Conservation (phyloP, 2,888 invertebrate genomes). For the Hololepta plana region DNA sequence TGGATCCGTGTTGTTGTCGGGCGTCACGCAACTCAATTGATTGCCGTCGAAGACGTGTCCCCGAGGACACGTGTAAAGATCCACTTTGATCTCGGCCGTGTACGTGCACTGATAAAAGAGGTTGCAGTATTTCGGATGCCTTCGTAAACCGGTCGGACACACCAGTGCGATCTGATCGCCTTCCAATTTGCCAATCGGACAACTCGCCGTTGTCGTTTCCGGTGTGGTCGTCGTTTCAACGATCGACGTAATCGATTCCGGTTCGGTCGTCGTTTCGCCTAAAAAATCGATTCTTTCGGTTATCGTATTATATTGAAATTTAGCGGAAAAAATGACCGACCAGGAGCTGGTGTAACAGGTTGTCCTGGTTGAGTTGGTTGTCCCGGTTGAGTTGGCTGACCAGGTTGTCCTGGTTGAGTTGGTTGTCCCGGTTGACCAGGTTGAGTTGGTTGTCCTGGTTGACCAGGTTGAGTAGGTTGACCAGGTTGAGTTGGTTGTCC, state of each 20-base stretch:
- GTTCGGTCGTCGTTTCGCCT: constrained; percentile 4
- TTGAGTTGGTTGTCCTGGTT: constrained; percentile 8
- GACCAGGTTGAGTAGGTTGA: constrained; percentile 6
- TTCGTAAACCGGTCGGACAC: constrained; percentile 66
- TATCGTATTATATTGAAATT: too few relatives aligned
- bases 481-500: constrained; percentile 5
- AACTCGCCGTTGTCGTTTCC: constrained; percentile 16
- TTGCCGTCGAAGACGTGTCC: constrained; percentile 58
- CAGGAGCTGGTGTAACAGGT: constrained; percentile 8
- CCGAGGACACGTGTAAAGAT: constrained; percentile 58
- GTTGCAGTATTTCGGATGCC: constrained; percentile 70
- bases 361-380: constrained; percentile 8
- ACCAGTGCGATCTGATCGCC: constrained; percentile 53
- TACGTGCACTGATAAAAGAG: constrained; percentile 75
- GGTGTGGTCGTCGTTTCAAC: constrained; percentile 14
- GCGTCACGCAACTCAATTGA: constrained; percentile 51
- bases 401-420: constrained; percentile 6
- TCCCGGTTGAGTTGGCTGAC: constrained; percentile 8
- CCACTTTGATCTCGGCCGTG: too few relatives aligned
- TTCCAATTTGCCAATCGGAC: constrained; percentile 38
- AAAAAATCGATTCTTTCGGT: too few relatives aligned
- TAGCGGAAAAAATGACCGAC: too few relatives aligned
- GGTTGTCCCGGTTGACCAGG: constrained; percentile 11
- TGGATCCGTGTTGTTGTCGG: constrained; percentile 35
- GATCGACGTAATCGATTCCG: constrained; percentile 9